Conservation (phyloP, 2,797 vertebrate species). For the Bradypus variegatus region DNA sequence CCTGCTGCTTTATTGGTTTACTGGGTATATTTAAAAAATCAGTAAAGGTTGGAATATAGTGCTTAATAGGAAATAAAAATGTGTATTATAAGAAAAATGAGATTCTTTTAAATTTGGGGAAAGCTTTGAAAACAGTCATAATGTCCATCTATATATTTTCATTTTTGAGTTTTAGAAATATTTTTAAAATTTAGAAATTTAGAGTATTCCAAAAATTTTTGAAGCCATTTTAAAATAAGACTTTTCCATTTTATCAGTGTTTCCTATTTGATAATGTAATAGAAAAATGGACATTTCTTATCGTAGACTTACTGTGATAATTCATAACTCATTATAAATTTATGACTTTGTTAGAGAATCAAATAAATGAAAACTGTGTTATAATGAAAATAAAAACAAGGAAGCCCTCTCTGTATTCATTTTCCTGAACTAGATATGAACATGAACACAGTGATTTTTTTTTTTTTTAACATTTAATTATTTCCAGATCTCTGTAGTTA, state of each 20-base stretch:
- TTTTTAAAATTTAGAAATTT: slow-evolving; percentile 37
- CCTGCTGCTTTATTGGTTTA: slow-evolving; percentile 51
- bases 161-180: slow-evolving; percentile 41
- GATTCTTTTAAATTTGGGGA: slow-evolving; percentile 31
- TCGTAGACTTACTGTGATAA: slow-evolving; percentile 2
- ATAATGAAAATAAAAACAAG: slow-evolving; percentile 40
- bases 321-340: slow-evolving; percentile 39
- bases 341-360: slow-evolving; percentile 51
- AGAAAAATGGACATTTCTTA: slow-evolving; percentile 52
- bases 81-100: slow-evolving; percentile 37
- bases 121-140: slow-evolving; percentile 31
- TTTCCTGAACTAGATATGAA: slow-evolving; percentile 57
- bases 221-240: slow-evolving; percentile 53
- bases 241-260: slow-evolving; percentile 56
- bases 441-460: slow-evolving; percentile 45
- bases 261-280: slow-evolving; percentile 42
- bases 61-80: slow-evolving; percentile 63
- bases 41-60: slow-evolving; percentile 56
- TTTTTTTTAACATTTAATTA: slow-evolving; percentile 56
- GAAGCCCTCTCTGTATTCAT: slow-evolving; percentile 24
- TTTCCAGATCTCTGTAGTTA: slow-evolving; percentile 67
- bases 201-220: slow-evolving; percentile 37
- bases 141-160: slow-evolving; percentile 6
- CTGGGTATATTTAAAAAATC: slow-evolving; percentile 59
- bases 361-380: slow-evolving; percentile 13